Base-by-base conservation (phyloP, 2,113 vertebrate genomes). In the Ochotona curzoniae region DNA sequence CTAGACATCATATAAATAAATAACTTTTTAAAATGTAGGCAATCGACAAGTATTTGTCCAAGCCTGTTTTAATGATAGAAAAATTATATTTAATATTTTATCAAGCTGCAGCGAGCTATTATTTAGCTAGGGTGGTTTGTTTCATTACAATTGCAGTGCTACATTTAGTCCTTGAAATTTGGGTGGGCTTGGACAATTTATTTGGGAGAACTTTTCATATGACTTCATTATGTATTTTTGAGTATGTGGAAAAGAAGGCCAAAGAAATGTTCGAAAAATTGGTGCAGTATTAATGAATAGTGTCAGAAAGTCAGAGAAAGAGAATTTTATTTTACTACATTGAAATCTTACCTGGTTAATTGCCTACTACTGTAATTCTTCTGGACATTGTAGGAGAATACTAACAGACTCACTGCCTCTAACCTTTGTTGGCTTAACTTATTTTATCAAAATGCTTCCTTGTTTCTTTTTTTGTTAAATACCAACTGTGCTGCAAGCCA, bases 61-160 rank as follows among this genome's bases (percentile, higher is more conserved):
- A 14, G 18, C 47, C 8, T n/a, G 20, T 47, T 85, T 84, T 73
- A 87, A 81, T 57, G 12, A 13, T 17, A 82, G 74, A 54, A 70
- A 75, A 51, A 86, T 30, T 60, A 71, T 32, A n/a, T 85, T 32
- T 38, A 35, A 69, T 28, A 78, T 74, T 84, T 90, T 69, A 30
- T 87, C 69, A 92, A 67, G 13, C 25, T 71, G 7, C 30, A 76
- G 63, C 8, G 84, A 73, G 5, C 35, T 91, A 93, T 13, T 67
- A 21, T 83, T 74, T 83, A 71, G 5, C 7, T 81, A 57, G 21
- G 0, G 5, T 70, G 17, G 13, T 61, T 26, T 69, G 13, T 74
- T 94, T 95, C 44, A 86, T 17, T 60, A 28, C 57, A 95, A 89
- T 61, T 76, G 12, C 4, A 67, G 3, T 25, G 83, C 84, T 87